Evolutionary conservation across 2,888 invertebrate genomes (phyloP).

Genomic region (Drosophila nr. medialis): DNA sequence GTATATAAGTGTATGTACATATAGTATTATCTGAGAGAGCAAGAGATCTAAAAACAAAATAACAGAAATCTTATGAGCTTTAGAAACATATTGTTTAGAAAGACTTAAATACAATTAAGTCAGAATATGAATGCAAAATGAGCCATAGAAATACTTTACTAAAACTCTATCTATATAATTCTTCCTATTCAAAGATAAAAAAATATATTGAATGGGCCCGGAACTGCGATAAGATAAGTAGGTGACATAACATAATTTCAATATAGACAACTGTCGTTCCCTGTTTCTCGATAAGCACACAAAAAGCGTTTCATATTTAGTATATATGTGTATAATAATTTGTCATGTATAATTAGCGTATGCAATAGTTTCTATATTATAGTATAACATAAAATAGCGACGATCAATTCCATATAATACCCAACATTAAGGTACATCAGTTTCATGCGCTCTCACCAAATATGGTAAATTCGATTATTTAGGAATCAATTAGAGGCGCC

Average conservation of each 20-base stretch:
- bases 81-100: background rate
- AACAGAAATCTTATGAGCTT: background rate
- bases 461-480: constrained; percentile 38
- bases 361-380: constrained; percentile 23
- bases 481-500: constrained; percentile 60
- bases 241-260: background rate
- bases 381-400: constrained; percentile 36
- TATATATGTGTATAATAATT: constrained; percentile 41
- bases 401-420: constrained; percentile 60
- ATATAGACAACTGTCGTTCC: background rate
- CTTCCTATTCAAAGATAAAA: background rate
- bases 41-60: no score
- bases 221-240: background rate
- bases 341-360: constrained; percentile 30
- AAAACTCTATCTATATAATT: background rate
- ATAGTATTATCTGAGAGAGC: no score
- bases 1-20: no score
- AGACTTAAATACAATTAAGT: background rate
- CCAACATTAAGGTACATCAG: constrained; percentile 67
- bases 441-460: constrained; percentile 41
- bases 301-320: constrained; percentile 32
- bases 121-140: background rate
- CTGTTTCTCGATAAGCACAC: constrained; percentile 13
- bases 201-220: background rate
- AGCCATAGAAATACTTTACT: background rate